Conservation (phyloP, 2,113 vertebrate species). For the Mandrillus leucophaeus region DNA sequence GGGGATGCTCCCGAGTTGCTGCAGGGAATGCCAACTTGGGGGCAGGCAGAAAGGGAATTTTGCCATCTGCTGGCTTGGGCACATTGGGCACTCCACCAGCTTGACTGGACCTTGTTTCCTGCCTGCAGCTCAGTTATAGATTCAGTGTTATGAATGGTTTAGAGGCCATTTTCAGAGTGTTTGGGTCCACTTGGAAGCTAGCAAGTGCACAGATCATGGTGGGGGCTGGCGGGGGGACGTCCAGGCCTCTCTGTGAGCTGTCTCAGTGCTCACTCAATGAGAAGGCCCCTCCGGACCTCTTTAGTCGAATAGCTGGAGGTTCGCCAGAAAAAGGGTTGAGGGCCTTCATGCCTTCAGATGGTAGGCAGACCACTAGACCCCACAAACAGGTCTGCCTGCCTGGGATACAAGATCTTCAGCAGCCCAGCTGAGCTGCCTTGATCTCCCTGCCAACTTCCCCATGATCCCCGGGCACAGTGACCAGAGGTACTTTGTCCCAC, state of each 20-base stretch:
- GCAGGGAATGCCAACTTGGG: background rate
- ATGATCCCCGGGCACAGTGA: background rate
- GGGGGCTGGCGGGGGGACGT: fast-evolving
- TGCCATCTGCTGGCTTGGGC: background rate
- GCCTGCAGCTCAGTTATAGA: background rate
- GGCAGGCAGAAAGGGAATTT: background rate
- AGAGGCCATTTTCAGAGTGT: background rate
- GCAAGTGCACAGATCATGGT: background rate
- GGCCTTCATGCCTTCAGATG: background rate
- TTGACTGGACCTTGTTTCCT: background rate
- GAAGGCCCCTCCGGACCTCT: background rate
- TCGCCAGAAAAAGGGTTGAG: background rate
- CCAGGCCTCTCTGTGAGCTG: background rate
- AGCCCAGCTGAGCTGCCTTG: background rate
- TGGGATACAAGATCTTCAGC: background rate
- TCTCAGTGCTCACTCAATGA: background rate
- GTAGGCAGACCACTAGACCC: no score
- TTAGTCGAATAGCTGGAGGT: background rate
- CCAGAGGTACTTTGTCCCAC: fast-evolving
- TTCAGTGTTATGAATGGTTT: background rate
- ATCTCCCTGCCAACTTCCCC: background rate
- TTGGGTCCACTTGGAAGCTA: background rate
- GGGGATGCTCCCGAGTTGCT: background rate
- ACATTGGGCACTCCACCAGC: fast-evolving
- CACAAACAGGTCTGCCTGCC: no score